Evolutionary conservation across 2,113 vertebrate genomes (phyloP).

Genomic region (Paracanthobrama guichenoti): DNA sequence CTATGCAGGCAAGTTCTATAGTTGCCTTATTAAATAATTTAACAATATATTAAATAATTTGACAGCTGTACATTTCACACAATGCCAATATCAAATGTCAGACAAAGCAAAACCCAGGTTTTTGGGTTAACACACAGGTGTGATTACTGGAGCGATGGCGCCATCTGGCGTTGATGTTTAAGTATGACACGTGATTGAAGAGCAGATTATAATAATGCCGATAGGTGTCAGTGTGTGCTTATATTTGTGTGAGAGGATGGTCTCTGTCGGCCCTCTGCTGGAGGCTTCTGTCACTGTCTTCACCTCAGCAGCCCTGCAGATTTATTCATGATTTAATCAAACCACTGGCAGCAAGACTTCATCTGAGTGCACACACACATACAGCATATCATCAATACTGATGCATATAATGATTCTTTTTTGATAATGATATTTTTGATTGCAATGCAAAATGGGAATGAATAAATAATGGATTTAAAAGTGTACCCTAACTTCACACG

Average conservation of each 20-base stretch:
- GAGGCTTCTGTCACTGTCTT: constrained; percentile 2
- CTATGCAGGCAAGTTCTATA: too few species aligned
- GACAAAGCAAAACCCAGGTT: not conserved
- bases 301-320: not conserved
- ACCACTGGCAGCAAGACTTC: too few species aligned
- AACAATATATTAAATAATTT: too few species aligned
- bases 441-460: too few species aligned
- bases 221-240: constrained; percentile 27
- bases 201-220: not conserved
- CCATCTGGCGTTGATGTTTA: not conserved
- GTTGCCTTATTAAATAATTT: too few species aligned
- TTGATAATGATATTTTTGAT: too few species aligned
- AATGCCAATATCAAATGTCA: not conserved
- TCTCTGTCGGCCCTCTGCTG: constrained; percentile 21
- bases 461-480: too few species aligned
- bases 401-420: too few species aligned
- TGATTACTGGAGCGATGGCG: not conserved
- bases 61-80: not conserved
- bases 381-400: not conserved
- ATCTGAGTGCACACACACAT: too few species aligned
- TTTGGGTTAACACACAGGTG: not conserved
- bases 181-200: not conserved
- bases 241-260: not conserved
- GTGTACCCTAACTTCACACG: too few species aligned
- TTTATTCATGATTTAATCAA: not conserved